Evolutionary conservation across 2,888 invertebrate species (phyloP), one percentile per base, ranked within the genome.

Genomic region (Acrobasis suavella): DNA sequence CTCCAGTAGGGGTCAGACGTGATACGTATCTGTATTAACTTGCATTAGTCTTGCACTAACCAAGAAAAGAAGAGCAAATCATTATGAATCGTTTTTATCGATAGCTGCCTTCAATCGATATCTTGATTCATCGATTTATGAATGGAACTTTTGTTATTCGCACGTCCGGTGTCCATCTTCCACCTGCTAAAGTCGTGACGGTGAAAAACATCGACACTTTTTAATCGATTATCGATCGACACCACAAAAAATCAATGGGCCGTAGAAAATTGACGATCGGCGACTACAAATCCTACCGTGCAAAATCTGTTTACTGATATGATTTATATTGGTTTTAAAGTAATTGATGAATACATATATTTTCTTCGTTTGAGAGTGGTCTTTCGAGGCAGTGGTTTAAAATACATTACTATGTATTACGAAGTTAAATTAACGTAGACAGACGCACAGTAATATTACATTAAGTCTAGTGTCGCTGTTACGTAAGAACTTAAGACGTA

Each of bases 141-240:
- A 50, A 62, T 62, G 62, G n/a, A 54, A 38, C 15, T 55, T 55
- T 55, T 55, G 50, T 56, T 55, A 37, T 65, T 64, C 50, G 64
- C 62, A 55, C 64, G 62, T 63, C 58, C 52, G 42, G 56, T 46
- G 16, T 22, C 55, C 39, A 55, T 55, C 55, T 37, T 60, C 52
- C 69, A 69, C 71, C 65, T 71, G 69, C 58, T 51, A 10, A 22
- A 56, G 58, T 67, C 67, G 67, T 67, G 65, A 52, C 50, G 52
- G 14, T 58, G 54, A 67, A 64, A 64, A 50, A 54, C 56, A 38
- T 64, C 58, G 60, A 58, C 50, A 64, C 55, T 62, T 65, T 62
- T 62, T 50, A 37, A 62, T 51, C 60, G 50, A 60, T 56, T 49
- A 54, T 46, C 46, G 42, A 32, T 58, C n/a, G n/a, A 17, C 50